Conservation (phyloP, 2,888 invertebrate species). For the Hermaeophaga mercurialis region DNA sequence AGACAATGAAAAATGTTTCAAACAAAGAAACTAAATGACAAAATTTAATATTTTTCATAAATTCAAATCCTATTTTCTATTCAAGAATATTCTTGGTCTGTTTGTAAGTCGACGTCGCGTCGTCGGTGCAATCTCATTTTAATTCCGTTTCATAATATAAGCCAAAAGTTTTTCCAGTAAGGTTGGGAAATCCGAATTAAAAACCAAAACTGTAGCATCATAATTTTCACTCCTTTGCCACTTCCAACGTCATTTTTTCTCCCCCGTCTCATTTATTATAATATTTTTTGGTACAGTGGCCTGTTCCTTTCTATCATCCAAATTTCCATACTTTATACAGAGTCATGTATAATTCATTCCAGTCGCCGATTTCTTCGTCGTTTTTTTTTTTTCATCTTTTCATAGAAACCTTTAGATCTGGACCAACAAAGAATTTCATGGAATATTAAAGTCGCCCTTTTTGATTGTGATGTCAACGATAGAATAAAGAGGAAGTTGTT, state of each 20-base stretch:
- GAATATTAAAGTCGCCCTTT: constrained; percentile 25
- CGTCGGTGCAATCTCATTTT: neutral
- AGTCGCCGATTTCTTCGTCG: constrained; percentile 45
- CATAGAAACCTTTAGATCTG: constrained; percentile 30
- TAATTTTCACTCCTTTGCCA: constrained; percentile 24
- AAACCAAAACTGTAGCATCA: constrained; percentile 12
- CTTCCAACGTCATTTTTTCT: constrained; percentile 21
- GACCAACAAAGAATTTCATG: constrained; percentile 29
- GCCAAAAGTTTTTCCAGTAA: neutral
- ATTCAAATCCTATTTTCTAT: too few species aligned
- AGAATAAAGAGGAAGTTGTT: constrained; percentile 19
- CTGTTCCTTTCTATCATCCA: constrained; percentile 45
- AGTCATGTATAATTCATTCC: constrained; percentile 56
- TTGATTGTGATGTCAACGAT: constrained; percentile 25
- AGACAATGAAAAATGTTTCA: too few species aligned
- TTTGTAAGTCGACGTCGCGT: too few species aligned
- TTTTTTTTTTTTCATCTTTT: constrained; percentile 22
- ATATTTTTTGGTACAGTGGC: constrained; percentile 35
- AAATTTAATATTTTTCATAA: too few species aligned
- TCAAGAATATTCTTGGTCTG: too few species aligned
- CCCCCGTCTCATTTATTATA: constrained; percentile 38
- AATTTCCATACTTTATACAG: constrained; percentile 56
- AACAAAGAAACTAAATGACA: too few species aligned
- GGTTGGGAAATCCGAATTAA: neutral
- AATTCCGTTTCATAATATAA: neutral